Evolutionary conservation across 2,113 vertebrate species (phyloP).

Genomic region (Mionectes macconnelli): DNA sequence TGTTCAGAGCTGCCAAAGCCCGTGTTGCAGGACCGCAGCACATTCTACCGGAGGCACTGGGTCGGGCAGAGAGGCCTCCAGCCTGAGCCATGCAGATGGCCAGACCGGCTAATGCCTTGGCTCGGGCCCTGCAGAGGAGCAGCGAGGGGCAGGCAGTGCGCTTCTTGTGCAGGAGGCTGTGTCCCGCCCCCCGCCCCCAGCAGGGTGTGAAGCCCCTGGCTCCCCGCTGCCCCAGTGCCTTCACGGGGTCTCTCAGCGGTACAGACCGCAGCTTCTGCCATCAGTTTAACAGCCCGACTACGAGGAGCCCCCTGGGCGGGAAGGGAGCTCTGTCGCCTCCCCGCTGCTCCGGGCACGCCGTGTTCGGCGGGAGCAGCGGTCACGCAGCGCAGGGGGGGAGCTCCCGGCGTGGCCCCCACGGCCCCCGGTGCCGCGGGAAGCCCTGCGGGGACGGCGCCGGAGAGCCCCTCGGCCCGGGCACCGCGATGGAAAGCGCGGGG

Average conservation of each 20-base stretch:
- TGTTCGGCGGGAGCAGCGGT: neutral
- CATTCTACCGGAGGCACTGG: neutral
- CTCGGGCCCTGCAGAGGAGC: neutral
- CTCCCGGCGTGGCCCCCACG: neutral
- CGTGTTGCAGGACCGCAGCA: neutral
- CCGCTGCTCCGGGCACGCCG: neutral
- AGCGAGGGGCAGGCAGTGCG: neutral
- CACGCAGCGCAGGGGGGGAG: rapidly evolving
- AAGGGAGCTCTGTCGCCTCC: too few relatives aligned
- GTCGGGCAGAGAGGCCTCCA: neutral
- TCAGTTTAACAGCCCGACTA: neutral
- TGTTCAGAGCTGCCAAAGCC: neutral
- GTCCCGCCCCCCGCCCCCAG: neutral
- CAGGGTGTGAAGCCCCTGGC: neutral
- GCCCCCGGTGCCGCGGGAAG: neutral
- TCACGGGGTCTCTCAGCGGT: too few relatives aligned
- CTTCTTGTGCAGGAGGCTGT: neutral
- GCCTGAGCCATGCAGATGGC: rapidly evolving
- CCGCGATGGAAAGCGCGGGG: neutral
- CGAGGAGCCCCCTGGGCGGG: neutral
- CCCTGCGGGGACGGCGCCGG: neutral
- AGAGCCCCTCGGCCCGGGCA: neutral
- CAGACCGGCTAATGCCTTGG: neutral
- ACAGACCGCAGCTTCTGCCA: neutral
- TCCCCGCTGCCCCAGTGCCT: neutral